phyloP scores from a whole-genome alignment of 2,797 vertebrate species.

The Enoplosus armatus region DNA sequence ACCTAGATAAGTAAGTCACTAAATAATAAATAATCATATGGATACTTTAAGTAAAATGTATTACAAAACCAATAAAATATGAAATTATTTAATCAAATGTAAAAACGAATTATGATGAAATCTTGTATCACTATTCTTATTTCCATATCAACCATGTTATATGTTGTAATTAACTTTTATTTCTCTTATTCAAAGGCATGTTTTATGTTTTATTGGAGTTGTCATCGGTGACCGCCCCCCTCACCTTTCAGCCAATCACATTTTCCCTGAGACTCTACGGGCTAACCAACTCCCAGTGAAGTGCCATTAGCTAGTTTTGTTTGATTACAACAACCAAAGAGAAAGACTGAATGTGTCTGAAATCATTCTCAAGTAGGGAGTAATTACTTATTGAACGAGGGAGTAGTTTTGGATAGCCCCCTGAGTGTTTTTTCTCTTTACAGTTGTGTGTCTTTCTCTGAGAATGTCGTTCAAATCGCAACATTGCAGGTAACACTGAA shows the following conservation, averaged over 20 bases:
- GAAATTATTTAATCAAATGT: background rate
- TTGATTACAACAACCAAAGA: background rate
- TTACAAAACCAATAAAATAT: background rate
- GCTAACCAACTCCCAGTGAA: background rate
- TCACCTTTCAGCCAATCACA: slow-evolving; percentile 16
- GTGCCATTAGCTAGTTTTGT: background rate
- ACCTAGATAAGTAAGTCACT: background rate
- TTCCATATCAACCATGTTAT: background rate
- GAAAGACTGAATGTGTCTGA: background rate
- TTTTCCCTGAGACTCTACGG: background rate
- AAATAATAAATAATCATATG: background rate
- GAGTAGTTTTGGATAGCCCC: background rate
- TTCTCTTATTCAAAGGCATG: background rate
- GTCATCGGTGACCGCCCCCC: background rate
- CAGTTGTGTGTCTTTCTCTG: background rate
- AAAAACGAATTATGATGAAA: too few relatives aligned
- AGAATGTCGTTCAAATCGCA: background rate
- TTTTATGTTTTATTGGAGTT: background rate
- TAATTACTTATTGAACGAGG: background rate
- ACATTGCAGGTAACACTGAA: background rate
- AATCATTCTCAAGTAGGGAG: background rate
- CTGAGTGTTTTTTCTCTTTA: too few relatives aligned
- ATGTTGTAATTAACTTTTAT: background rate
- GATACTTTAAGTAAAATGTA: background rate
- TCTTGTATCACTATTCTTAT: background rate